phyloP scores from a whole-genome alignment of 2,888 invertebrate genomes.

The Tinea trinotella region DNA sequence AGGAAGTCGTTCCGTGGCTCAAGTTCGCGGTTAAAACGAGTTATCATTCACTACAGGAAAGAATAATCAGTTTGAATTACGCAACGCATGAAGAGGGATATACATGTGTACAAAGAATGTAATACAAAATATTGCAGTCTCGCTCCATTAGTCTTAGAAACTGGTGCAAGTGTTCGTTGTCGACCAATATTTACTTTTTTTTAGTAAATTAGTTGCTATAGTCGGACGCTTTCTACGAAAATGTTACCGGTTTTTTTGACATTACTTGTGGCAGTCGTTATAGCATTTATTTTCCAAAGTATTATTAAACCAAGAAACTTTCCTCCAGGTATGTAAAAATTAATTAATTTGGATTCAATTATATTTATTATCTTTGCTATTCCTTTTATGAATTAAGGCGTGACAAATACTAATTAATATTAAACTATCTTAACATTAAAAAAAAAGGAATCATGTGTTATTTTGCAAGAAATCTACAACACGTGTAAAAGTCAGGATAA shows the following conservation, averaged over 20 bases:
- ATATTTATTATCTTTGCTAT: too few species aligned
- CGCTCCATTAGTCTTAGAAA: constrained; percentile 12
- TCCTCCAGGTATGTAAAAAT: constrained; percentile 61
- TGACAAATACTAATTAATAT: too few species aligned
- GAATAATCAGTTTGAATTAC: not conserved
- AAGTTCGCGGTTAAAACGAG: constrained; percentile 3
- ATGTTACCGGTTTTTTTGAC: constrained; percentile 27
- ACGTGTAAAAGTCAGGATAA: too few species aligned
- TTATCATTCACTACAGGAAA: not conserved
- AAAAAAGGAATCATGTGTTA: too few species aligned
- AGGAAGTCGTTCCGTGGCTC: constrained; percentile 4
- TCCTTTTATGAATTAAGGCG: too few species aligned
- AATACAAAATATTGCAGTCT: constrained; percentile 15
- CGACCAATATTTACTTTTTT: not conserved
- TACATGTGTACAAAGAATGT: constrained; percentile 8
- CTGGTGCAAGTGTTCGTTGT: constrained; percentile 1
- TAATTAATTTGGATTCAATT: too few species aligned
- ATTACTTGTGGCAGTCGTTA: constrained; percentile 26
- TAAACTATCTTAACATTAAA: too few species aligned
- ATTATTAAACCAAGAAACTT: constrained; percentile 54
- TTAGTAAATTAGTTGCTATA: not conserved
- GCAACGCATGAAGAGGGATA: constrained; percentile 1
- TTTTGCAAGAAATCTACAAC: too few species aligned
- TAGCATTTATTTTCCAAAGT: constrained; percentile 26
- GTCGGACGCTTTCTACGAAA: constrained; percentile 15